Conservation (phyloP, 2,888 invertebrate species). For the Allygus modestus region DNA sequence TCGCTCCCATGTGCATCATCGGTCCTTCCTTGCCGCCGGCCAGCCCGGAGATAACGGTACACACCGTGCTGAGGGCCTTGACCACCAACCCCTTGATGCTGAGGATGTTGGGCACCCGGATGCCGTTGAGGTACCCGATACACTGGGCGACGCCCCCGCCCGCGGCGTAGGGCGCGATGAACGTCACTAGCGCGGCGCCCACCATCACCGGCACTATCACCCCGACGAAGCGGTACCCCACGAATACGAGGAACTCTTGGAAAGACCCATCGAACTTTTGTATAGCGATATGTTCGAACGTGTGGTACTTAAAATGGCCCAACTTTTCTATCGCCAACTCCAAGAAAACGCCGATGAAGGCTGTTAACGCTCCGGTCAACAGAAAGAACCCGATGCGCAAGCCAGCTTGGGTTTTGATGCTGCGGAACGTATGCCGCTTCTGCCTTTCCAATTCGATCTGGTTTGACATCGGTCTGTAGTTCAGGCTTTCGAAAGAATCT, state of each 20-base stretch:
- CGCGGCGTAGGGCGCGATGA: conserved; percentile 75
- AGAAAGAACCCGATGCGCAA: not conserved
- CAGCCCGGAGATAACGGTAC: conserved; percentile 78
- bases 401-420: not conserved
- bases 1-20: conserved; percentile 82
- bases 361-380: not conserved
- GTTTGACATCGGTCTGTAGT: not conserved
- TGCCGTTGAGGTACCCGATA: conserved; percentile 80
- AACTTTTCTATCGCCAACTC: not conserved
- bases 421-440: not conserved
- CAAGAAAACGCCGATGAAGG: not conserved
- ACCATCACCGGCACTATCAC: conserved; percentile 59
- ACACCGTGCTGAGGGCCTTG: conserved; percentile 78
- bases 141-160: conserved; percentile 81
- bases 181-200: conserved; percentile 56
- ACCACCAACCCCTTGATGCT: conserved; percentile 77
- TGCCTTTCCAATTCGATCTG: not conserved
- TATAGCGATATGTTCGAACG: not conserved
- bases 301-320: conserved; percentile 21
- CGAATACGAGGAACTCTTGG: not conserved
- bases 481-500: not conserved
- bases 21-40: conserved; percentile 80
- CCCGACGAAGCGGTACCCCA: conserved; percentile 73
- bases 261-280: not conserved
- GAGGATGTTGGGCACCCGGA: conserved; percentile 78